Base-by-base conservation (phyloP, 1,140 invertebrate genomes). In the Vollenhovia emeryi region DNA sequence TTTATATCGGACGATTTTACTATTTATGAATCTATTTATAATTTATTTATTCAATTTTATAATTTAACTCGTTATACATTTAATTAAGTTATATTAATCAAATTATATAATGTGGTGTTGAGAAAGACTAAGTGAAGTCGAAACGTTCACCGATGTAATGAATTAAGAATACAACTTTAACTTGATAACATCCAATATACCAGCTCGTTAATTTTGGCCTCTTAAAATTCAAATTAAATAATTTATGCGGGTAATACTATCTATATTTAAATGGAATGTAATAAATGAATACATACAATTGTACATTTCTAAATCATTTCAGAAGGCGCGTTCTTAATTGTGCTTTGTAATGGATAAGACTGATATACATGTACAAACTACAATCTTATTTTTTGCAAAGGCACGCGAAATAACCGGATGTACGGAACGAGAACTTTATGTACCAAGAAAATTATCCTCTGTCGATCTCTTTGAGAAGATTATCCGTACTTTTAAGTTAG, bases 311-410 rank as follows among this genome's bases (percentile, higher is more conserved):
- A 8, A 45, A 71, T 50, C 6, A 50, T 71, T 71, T 74, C 21
- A 55, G 50, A 18, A 73, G 3, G 30, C 15, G 59, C 24, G n/a
- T 18, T 59, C 5, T 33, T 59, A 9, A 27, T 24, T 0, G 13
- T 15, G 0, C 9, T 57, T 15, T 24, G 33, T 71, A 64, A 88
- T 88, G 78, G 73, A 73, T 74, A 13, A 62, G 13, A 71, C 43
- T 48, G 18, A 0, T n/a, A 45, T 13, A 6, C 48, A 89, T 36
- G 74, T 90, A 27, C 62, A 93, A 64, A 96, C 98, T 60, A 97
- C 96, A 93, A 89, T 99, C 60, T 93, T 98, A 87, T 98, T 99
- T 95, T 98, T 98, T 95, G 98, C 98, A 15, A 97, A 97, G 95
- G 97, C 98, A 74, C 97, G 97, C 92, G 98, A 99, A 94, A 93